A percentile compares a stretch with the other conserved stretches of the same genome.
These are phyloP conservation scores for Catharus bicknelli DNA, from an alignment of 2,113 vertebrate species.

Conservation along the genomic window DNA sequence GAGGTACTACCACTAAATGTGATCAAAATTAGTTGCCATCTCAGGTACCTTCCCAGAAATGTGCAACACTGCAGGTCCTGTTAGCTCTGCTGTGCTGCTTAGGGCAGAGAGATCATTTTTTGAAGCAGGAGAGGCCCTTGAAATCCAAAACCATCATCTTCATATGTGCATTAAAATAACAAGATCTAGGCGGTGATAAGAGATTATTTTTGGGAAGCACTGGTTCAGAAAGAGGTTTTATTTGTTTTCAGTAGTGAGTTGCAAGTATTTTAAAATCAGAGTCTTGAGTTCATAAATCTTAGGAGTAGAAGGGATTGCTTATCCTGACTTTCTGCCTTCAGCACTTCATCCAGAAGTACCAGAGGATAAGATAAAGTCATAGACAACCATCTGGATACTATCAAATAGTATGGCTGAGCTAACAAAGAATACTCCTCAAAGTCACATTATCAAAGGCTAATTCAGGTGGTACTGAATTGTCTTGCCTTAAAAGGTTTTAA, in stretches of 20 bases:
- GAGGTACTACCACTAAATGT: background rate
- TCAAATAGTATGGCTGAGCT: background rate
- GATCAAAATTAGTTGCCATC: background rate
- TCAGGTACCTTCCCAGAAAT: background rate
- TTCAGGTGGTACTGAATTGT: background rate
- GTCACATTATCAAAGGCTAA: background rate
- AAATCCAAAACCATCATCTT: background rate
- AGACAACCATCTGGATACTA: background rate
- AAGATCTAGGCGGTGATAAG: background rate
- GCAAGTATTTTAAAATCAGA: background rate
- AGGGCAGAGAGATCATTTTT: background rate
- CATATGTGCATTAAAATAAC: background rate
- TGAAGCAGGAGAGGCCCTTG: background rate
- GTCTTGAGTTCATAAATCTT: background rate
- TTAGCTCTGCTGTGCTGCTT: background rate
- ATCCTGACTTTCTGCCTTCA: background rate
- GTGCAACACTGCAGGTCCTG: background rate
- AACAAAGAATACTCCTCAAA: background rate
- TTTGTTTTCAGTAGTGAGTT: background rate
- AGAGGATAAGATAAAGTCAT: background rate
- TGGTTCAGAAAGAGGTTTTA: background rate
- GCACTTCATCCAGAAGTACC: background rate
- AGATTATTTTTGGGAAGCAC: background rate
- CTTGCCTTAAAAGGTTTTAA: background rate
- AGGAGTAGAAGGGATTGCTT: background rate